Evolutionary conservation across 2,113 vertebrate genomes (phyloP).

Genomic region (Perca flavescens): DNA sequence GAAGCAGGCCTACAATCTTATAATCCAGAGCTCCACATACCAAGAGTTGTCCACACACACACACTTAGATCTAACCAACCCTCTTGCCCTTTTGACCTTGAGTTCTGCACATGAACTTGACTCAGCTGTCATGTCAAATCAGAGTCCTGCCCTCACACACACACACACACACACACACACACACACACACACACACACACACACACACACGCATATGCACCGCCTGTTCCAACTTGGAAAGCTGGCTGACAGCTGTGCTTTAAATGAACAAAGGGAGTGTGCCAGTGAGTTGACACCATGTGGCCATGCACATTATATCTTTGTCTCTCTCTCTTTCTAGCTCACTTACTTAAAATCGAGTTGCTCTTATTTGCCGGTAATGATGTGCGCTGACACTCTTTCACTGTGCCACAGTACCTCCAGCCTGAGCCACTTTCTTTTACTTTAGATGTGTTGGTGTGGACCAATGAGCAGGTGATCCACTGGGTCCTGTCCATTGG

Average conservation of each 20-base stretch:
- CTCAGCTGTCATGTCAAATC: constrained; percentile 82
- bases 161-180: constrained; percentile 17
- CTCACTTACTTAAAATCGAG: neutral
- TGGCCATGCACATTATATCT: constrained; percentile 69
- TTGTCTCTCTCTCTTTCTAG: constrained; percentile 46
- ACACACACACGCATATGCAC: constrained; percentile 44
- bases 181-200: constrained; percentile 37
- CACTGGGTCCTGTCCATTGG: constrained; percentile 96
- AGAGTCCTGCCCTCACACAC: constrained; percentile 58
- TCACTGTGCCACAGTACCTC: neutral
- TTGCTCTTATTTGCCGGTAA: neutral
- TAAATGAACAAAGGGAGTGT: constrained; percentile 81
- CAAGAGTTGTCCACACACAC: constrained; percentile 42
- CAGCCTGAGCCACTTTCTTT: neutral
- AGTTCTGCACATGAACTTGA: constrained; percentile 81
- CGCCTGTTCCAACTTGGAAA: constrained; percentile 79
- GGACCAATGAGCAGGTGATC: constrained; percentile 97
- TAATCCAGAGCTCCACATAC: constrained; percentile 66
- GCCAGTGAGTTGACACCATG: constrained; percentile 72
- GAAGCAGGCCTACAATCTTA: constrained; percentile 62
- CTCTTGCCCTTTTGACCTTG: constrained; percentile 80
- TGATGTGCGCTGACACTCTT: neutral
- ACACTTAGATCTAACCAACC: constrained; percentile 49
- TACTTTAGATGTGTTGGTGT: constrained; percentile 91
- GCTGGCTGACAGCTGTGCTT: constrained; percentile 80